These are phyloP conservation scores for Silurus lanzhouensis DNA, from an alignment of 2,797 vertebrate species.

Conservation along the genomic window DNA sequence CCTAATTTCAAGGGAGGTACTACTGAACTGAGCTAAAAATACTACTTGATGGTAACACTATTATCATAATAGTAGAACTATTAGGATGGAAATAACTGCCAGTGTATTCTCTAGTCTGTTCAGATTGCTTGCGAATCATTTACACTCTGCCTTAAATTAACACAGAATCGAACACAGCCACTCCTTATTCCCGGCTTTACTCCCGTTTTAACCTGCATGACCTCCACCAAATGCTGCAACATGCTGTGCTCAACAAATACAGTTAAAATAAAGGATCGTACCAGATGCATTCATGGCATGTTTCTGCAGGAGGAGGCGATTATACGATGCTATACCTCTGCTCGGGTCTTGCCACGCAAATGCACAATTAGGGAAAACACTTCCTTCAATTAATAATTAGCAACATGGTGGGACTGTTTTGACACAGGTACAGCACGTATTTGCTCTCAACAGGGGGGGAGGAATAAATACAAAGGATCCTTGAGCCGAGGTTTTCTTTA, in stretches of 20 bases:
- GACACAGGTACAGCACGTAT: conserved; percentile 22
- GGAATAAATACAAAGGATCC: background rate
- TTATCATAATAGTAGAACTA: background rate
- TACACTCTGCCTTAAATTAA: background rate
- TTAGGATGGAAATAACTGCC: background rate
- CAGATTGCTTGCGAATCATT: background rate
- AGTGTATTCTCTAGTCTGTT: background rate
- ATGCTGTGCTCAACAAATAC: conserved; percentile 71
- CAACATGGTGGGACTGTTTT: conserved; percentile 23
- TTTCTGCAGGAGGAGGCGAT: background rate
- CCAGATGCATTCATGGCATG: conserved; percentile 13
- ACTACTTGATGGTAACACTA: background rate
- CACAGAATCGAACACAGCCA: background rate
- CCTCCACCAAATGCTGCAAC: conserved; percentile 67
- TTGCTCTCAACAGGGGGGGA: background rate
- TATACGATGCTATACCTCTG: conserved; percentile 3
- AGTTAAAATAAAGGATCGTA: conserved; percentile 64
- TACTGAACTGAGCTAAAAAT: background rate
- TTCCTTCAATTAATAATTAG: conserved; percentile 34
- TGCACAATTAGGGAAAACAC: conserved; percentile 32
- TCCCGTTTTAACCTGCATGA: conserved; percentile 28
- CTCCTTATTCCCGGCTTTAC: conserved; percentile 2
- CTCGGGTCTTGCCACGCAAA: conserved; percentile 11
- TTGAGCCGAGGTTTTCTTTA: background rate
- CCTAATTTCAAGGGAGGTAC: background rate